phyloP scores from a whole-genome alignment of 2,797 vertebrate species.

The Fistularia tabacaria region DNA sequence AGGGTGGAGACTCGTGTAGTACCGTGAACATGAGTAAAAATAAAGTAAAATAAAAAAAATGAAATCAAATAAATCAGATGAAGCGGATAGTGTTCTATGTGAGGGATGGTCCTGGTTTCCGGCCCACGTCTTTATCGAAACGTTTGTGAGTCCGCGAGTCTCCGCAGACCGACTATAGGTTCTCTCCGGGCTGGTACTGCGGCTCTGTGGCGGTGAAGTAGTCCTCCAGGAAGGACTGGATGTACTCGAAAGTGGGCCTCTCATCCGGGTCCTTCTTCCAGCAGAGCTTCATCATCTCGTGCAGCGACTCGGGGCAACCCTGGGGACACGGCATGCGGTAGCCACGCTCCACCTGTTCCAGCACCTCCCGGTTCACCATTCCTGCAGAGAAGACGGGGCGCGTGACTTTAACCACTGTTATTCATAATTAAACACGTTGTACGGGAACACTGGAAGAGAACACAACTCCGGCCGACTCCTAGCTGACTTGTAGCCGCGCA shows the following conservation, averaged over 20 bases:
- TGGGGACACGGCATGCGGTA: constrained; percentile 96
- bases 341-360: constrained; percentile 94
- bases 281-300: constrained; percentile 93
- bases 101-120: constrained; percentile 74
- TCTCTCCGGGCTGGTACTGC: constrained; percentile 95
- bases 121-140: constrained; percentile 44
- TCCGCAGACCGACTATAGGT: constrained; percentile 77
- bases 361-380: constrained; percentile 94
- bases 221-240: constrained; percentile 96
- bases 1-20: constrained; percentile 43
- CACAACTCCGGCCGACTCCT: too few relatives aligned
- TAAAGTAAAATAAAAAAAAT: constrained; percentile 7
- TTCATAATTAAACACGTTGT: too few relatives aligned
- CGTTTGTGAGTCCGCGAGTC: neutral
- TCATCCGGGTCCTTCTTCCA: constrained; percentile 97
- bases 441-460: too few relatives aligned
- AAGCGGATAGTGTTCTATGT: constrained; percentile 77
- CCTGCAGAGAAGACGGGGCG: constrained; percentile 64
- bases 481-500: too few relatives aligned
- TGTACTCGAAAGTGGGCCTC: constrained; percentile 94
- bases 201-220: constrained; percentile 97
- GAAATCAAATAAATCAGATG: constrained; percentile 22
- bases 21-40: constrained; percentile 41
- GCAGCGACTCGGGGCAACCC: constrained; percentile 91
- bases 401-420: neutral